A percentile compares a stretch with the other conserved stretches of the same genome.
Conservation (phyloP, 92 coral and sea anemone species). For the Epizoanthus ramosus region DNA sequence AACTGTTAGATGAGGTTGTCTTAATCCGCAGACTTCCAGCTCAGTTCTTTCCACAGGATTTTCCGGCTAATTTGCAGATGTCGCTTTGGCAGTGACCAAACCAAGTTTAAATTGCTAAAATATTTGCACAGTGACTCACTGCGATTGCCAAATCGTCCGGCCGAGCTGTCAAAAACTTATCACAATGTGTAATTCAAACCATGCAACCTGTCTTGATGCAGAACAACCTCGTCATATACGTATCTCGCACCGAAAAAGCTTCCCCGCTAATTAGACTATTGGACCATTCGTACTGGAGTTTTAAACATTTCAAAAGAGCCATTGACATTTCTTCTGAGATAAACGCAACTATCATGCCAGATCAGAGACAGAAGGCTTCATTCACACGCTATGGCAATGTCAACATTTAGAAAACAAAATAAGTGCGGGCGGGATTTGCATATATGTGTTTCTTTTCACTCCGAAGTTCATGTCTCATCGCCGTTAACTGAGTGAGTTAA, state of each 20-base stretch:
- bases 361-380: slow-evolving; percentile 28
- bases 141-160: background rate
- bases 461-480: background rate
- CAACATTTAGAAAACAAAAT: slow-evolving; percentile 30
- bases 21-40: no score
- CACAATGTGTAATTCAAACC: slow-evolving; percentile 25
- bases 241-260: background rate
- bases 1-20: no score
- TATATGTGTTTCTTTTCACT: background rate
- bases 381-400: slow-evolving; percentile 23
- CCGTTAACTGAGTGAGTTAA: background rate
- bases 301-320: background rate
- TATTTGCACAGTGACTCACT: slow-evolving; percentile 18
- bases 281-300: background rate
- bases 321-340: slow-evolving; percentile 27
- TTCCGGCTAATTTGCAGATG: slow-evolving; percentile 32
- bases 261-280: background rate
- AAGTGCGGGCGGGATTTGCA: slow-evolving; percentile 30
- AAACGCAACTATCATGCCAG: slow-evolving; percentile 4
- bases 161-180: slow-evolving; percentile 35
- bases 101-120: slow-evolving; percentile 25
- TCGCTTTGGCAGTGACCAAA: slow-evolving; percentile 27
- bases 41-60: background rate
- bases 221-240: background rate
- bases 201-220: background rate